Base-by-base conservation (phyloP, 2,113 vertebrate species). In the Catharus minimus region DNA sequence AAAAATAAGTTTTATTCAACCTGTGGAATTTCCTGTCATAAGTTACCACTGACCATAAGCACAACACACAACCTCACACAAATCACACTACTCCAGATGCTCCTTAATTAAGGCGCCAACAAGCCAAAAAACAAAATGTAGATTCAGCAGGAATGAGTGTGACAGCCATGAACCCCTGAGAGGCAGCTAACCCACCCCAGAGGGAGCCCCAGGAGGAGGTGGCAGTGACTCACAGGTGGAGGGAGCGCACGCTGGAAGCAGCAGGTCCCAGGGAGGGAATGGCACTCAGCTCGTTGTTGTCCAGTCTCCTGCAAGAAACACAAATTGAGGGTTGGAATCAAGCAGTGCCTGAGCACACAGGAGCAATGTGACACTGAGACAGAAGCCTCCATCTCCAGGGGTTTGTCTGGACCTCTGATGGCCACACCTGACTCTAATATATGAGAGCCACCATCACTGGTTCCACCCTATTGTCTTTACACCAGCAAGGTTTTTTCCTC, bases 211-310 rank as follows among this genome's bases (percentile, higher is more conserved):
- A 38, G 39, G 44, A 6, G 18, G 28, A 56, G 33, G 28, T 5
- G 28, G 49, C 68, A 61, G 41, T 5, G 91, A 99, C 99, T 99
- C 97, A 99, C 99, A 99, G 97, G 93, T 98, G 97, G 46, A 99
- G 98, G 39, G 97, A 97, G 55, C 96, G 87, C 68, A 99, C 26
- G 2, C 78, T 94, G 43, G 97, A 68, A 28, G 98, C 97, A 50
- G 97, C 97, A 4, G 92, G 68, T 73, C 98, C 99, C 75, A 99
- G 97, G 62, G 97, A 98, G 5, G 99, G 99, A 81, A 99, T 97
- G 57, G 97, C 86, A 22, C 97, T 98, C 97, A 99, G 95, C 90
- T 99, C 98, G 20, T 99, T 99, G 97, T 99, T 98, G 96, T 97
- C 98, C 97, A 99, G 96, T 65, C 95, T 97, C 94, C 99, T 99